Percentiles rank a stretch among this genome's conserved stretches.
Evolutionary conservation across 2,797 vertebrate genomes (phyloP).

Genomic region (Oryzias sinensis): DNA sequence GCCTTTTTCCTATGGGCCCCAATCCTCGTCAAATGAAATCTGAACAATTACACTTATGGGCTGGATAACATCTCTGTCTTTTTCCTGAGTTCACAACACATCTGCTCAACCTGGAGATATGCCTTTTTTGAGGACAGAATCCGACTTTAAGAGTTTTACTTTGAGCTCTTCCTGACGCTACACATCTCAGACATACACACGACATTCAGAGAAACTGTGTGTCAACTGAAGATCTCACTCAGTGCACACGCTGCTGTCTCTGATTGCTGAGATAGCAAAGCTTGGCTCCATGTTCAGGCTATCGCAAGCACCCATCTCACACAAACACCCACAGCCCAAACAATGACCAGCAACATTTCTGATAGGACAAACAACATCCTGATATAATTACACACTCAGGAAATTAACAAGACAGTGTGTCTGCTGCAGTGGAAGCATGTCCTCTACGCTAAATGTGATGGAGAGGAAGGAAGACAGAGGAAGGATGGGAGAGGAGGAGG

Average conservation of each 20-base stretch:
- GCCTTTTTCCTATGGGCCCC: constrained; percentile 35
- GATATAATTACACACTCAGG: constrained; percentile 74
- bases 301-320: constrained; percentile 67
- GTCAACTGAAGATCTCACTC: constrained; percentile 26
- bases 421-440: constrained; percentile 49
- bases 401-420: constrained; percentile 70
- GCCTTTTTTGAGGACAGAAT: constrained; percentile 27
- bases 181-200: constrained; percentile 8
- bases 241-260: constrained; percentile 45
- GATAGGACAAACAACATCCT: constrained; percentile 71
- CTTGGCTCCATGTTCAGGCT: constrained; percentile 45
- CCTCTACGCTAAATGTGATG: constrained; percentile 14
- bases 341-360: constrained; percentile 63
- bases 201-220: constrained; percentile 15
- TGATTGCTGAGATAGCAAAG: constrained; percentile 57
- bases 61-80: constrained; percentile 59
- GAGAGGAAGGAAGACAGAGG: constrained; percentile 19
- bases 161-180: constrained; percentile 12
- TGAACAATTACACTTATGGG: constrained; percentile 65
- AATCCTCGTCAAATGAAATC: constrained; percentile 38
- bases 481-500: constrained; percentile 10
- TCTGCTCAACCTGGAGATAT: constrained; percentile 36
- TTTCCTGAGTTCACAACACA: constrained; percentile 51
- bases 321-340: constrained; percentile 70
- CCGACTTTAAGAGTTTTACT: constrained; percentile 8